Base-by-base conservation (phyloP, 1,140 invertebrate genomes). In the Cherax destructor region DNA sequence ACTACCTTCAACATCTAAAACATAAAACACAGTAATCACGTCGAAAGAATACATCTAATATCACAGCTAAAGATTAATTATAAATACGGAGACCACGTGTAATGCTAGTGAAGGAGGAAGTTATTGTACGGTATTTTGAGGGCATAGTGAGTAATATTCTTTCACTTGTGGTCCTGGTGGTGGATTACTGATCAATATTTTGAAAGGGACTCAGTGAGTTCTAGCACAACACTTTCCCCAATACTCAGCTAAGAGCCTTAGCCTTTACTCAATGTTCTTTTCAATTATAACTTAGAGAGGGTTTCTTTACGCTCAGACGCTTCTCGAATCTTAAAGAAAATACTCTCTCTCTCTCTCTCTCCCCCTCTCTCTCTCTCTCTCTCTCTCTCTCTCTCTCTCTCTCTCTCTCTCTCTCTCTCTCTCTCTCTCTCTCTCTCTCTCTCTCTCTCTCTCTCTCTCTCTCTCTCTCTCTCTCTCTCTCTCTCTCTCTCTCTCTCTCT, bases 371-470 rank as follows among this genome's bases (percentile, higher is more conserved):
- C 69, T 74, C 69, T 74, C 69, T 74, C 69, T 74, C 69, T 74
- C 69, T 74, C 69, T 74, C 69, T 74, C 69, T 74, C 69, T 74
- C 69, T 74, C 69, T 74, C 69, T 74, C 69, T 74, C 69, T 74
- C 69, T 74, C 69, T 74, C 69, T 74, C 69, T 74, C 69, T 74
- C 69, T 74, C 69, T 74, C 69, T 74, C 69, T 74, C 69, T 10
- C 7, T 10, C 69, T 30, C 69, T 30, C 24, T 74, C n/a, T 74
- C 69, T 74, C 69, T 74, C 24, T 74, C 24, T 74, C 24, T 74
- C 24, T 74, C 24, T 74, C 24, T 74, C 69, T 74, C 24, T 65
- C 61, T 65, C 61, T 65, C 61, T 65, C 61, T 65, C 61, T 59
- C 56, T 59, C 56, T 59, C 56, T 59, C 30, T 59, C 56, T 59